phyloP scores from a whole-genome alignment of 2,888 invertebrate species.

The Dusona sp. region DNA sequence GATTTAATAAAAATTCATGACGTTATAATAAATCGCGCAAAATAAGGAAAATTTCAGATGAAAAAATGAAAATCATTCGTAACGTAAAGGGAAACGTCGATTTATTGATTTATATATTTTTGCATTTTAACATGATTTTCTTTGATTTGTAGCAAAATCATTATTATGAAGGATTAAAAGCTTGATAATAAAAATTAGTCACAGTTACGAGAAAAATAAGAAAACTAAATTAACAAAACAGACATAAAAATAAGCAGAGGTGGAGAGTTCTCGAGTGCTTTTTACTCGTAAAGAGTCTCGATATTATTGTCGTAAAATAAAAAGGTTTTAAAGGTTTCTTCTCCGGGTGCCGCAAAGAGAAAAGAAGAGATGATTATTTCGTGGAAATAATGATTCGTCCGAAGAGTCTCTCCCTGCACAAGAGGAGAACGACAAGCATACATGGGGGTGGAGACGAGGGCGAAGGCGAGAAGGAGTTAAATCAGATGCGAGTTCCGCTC shows the following conservation, averaged over 20 bases:
- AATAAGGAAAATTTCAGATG: not conserved
- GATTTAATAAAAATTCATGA: not conserved
- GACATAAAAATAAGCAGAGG: not conserved
- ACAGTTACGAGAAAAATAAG: not conserved
- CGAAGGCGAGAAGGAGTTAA: slow-evolving; percentile 46
- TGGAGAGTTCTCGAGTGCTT: slow-evolving; percentile 8
- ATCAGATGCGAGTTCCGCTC: slow-evolving; percentile 57
- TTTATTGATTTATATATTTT: not conserved
- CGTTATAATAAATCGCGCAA: not conserved
- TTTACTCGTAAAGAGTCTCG: slow-evolving; percentile 41
- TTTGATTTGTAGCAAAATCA: not conserved
- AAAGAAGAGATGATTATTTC: slow-evolving; percentile 68
- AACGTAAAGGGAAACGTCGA: not conserved
- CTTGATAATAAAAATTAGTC: not conserved
- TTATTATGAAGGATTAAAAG: not conserved
- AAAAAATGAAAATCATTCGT: not conserved
- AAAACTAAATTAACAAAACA: not conserved
- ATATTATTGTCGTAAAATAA: slow-evolving; percentile 53
- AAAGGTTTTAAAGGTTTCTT: slow-evolving; percentile 25
- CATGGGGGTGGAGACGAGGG: slow-evolving; percentile 36
- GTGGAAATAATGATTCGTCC: slow-evolving; percentile 53
- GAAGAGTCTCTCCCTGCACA: slow-evolving; percentile 22
- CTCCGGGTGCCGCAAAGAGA: slow-evolving; percentile 58
- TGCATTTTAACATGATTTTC: not conserved
- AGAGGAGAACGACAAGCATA: slow-evolving; percentile 27